These are phyloP conservation scores for Hypomecis punctinalis DNA, from an alignment of 2,888 invertebrate species.

Conservation along the genomic window DNA sequence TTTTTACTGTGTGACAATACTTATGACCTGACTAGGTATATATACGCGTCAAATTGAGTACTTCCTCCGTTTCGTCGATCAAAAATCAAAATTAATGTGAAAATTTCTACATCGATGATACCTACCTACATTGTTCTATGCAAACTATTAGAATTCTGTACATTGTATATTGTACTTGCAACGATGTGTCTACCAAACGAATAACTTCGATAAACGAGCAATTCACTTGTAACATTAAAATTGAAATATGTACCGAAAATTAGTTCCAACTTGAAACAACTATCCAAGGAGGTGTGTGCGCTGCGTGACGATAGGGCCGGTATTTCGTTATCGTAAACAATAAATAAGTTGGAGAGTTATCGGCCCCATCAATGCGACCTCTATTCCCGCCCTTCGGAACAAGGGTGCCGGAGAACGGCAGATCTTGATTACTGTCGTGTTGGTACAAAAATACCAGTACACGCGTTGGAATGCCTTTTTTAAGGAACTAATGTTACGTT, in stretches of 20 bases:
- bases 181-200: background rate
- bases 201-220: background rate
- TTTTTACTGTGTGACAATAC: too few relatives aligned
- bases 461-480: background rate
- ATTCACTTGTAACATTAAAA: background rate
- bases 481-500: too few relatives aligned
- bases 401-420: constrained; percentile 11
- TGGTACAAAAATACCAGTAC: background rate
- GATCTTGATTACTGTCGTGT: constrained; percentile 13
- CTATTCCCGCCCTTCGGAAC: constrained; percentile 10
- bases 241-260: constrained; percentile 3
- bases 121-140: too few relatives aligned
- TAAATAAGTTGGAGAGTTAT: constrained; percentile 21
- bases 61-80: too few relatives aligned
- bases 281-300: background rate
- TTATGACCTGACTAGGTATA: too few relatives aligned
- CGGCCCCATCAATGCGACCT: constrained; percentile 15
- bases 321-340: constrained; percentile 17
- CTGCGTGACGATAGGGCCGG: constrained; percentile 1
- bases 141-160: too few relatives aligned
- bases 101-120: too few relatives aligned
- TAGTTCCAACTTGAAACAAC: background rate
- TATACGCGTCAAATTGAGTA: too few relatives aligned
- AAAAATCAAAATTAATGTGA: too few relatives aligned
- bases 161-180: too few relatives aligned